These are phyloP conservation scores for Philhelius pedissequus DNA, from an alignment of 2,888 invertebrate species.

Conservation along the genomic window DNA sequence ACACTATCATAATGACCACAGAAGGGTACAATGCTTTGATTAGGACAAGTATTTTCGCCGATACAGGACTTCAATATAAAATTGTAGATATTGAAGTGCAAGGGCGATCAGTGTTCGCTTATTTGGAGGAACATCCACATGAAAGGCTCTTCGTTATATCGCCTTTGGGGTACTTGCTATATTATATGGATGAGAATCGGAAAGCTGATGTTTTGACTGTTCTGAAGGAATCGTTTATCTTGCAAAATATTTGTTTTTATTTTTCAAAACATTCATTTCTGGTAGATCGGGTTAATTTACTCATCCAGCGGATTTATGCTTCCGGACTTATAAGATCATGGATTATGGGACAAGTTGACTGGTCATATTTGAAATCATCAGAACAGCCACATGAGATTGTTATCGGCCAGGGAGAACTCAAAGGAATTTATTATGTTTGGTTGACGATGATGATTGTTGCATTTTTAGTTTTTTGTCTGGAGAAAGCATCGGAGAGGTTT, in stretches of 20 bases:
- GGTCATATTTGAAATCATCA: constrained; percentile 1
- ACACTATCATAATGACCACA: constrained; percentile 64
- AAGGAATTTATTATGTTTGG: constrained; percentile 15
- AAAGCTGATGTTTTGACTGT: constrained; percentile 21
- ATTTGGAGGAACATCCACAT: constrained; percentile 48
- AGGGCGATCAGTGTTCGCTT: constrained; percentile 11
- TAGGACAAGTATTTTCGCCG: constrained; percentile 37
- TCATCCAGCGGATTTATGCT: constrained; percentile 70
- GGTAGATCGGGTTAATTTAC: constrained; percentile 70
- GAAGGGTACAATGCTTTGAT: constrained; percentile 51
- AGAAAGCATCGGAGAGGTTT: constrained; percentile 15
- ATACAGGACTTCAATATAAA: not conserved
- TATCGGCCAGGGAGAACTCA: constrained; percentile 25
- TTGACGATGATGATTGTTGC: not conserved
- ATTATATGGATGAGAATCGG: constrained; percentile 33
- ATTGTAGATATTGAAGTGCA: not conserved
- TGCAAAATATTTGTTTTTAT: constrained; percentile 65
- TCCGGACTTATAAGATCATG: constrained; percentile 70
- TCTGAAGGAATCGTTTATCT: not conserved
- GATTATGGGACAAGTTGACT: constrained; percentile 25
- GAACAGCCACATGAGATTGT: not conserved
- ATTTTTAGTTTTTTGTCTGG: constrained; percentile 22
- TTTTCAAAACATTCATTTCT: constrained; percentile 73
- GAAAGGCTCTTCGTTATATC: not conserved
- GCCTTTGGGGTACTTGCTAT: constrained; percentile 61